Evolutionary conservation across 2,888 invertebrate species (phyloP).

Genomic region (Belgica antarctica): DNA sequence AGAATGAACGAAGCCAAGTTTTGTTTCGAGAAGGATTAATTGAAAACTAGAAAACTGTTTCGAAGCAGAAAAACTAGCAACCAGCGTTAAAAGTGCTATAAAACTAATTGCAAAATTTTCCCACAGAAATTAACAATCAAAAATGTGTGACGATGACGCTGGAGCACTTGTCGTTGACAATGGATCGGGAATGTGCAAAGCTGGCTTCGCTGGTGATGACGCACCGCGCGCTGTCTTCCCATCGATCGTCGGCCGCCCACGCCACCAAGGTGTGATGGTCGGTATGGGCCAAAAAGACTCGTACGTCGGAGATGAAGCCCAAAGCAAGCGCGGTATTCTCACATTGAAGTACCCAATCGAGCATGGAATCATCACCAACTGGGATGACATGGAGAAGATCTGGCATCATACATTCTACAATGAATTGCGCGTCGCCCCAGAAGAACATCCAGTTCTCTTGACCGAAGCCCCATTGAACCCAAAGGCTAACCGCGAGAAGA

Average conservation of each 20-base stretch:
- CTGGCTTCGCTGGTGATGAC: slow-evolving; percentile 87
- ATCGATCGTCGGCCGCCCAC: slow-evolving; percentile 89
- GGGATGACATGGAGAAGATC: slow-evolving; percentile 99
- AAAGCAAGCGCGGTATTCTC: slow-evolving; percentile 93
- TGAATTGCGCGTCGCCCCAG: slow-evolving; percentile 91
- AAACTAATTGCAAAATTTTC: too few species aligned
- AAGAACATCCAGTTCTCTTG: slow-evolving; percentile 83
- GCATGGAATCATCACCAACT: slow-evolving; percentile 96
- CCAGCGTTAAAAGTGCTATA: too few species aligned
- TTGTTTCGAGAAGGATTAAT: not conserved
- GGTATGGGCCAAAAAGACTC: slow-evolving; percentile 98
- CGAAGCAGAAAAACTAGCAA: too few species aligned
- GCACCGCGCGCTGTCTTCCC: slow-evolving; percentile 86
- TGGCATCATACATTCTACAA: slow-evolving; percentile 99
- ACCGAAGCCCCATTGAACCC: slow-evolving; percentile 87
- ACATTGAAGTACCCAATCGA: slow-evolving; percentile 95
- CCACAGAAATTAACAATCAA: slow-evolving; percentile 21
- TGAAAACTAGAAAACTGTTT: not conserved
- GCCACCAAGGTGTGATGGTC: slow-evolving; percentile 93
- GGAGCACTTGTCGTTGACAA: slow-evolving; percentile 85
- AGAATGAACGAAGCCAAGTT: not conserved
- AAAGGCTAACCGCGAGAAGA: slow-evolving; percentile 86
- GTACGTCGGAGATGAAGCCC: slow-evolving; percentile 95
- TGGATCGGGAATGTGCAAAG: slow-evolving; percentile 92
- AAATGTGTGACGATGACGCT: slow-evolving; percentile 79